These are phyloP conservation scores for Tachina grossa DNA, from an alignment of 2,888 invertebrate genomes.

Conservation along the genomic window DNA sequence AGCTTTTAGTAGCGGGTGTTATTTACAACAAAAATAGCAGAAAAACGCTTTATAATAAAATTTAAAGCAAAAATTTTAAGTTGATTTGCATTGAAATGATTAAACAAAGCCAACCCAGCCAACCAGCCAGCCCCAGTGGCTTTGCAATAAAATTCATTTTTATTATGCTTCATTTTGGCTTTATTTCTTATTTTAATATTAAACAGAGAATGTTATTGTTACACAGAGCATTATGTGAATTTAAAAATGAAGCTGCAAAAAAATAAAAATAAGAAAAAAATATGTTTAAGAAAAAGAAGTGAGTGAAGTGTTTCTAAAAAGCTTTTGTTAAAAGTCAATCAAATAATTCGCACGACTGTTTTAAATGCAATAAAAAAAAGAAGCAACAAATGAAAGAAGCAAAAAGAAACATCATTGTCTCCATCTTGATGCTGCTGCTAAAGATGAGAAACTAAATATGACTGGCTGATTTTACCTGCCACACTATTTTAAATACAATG, in stretches of 20 bases:
- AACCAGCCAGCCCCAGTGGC: neutral
- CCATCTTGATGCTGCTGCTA: slow-evolving; percentile 30
- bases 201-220: slow-evolving; percentile 40
- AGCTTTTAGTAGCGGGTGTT: slow-evolving; percentile 12
- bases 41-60: slow-evolving; percentile 4
- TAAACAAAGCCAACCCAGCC: slow-evolving; percentile 1
- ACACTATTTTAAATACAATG: slow-evolving; percentile 62
- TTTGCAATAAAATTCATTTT: slow-evolving; percentile 56
- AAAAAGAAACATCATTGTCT: slow-evolving; percentile 28
- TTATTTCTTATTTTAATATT: slow-evolving; percentile 21
- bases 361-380: slow-evolving; percentile 32
- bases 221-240: slow-evolving; percentile 63
- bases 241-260: slow-evolving; percentile 38
- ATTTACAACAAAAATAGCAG: neutral
- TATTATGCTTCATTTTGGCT: slow-evolving; percentile 42
- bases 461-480: slow-evolving; percentile 60
- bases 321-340: slow-evolving; percentile 67
- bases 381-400: slow-evolving; percentile 3
- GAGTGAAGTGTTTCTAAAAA: slow-evolving; percentile 32
- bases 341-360: slow-evolving; percentile 67
- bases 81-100: slow-evolving; percentile 46
- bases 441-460: slow-evolving; percentile 65
- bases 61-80: slow-evolving; percentile 1
- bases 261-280: slow-evolving; percentile 1
- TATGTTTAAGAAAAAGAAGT: slow-evolving; percentile 27